Conservation (phyloP, 2,797 vertebrate genomes). For the Crenuchus spilurus region DNA sequence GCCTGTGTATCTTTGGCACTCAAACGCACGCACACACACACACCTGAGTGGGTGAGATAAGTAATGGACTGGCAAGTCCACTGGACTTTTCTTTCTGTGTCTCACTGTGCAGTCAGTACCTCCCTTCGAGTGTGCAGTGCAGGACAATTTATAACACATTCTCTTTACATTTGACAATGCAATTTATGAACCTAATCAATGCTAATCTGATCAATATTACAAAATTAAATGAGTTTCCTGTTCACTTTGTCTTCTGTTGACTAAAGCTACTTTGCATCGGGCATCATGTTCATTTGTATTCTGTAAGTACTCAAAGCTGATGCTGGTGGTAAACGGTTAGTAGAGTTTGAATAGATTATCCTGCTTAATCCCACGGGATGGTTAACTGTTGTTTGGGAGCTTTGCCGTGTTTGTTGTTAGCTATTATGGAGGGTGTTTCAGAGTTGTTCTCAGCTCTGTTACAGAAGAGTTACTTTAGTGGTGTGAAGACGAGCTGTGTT, state of each 20-base stretch:
- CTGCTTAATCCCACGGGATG: too few species aligned
- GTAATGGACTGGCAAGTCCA: slow-evolving; percentile 30
- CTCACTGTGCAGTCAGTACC: not conserved
- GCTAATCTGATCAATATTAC: not conserved
- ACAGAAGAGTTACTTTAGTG: not conserved
- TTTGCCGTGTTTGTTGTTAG: not conserved
- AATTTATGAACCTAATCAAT: not conserved
- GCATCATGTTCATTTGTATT: too few species aligned
- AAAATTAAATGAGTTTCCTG: not conserved
- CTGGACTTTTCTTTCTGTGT: not conserved
- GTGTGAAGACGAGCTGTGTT: not conserved
- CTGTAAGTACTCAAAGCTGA: too few species aligned
- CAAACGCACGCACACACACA: too few species aligned
- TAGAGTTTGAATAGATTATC: too few species aligned
- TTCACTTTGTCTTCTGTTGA: not conserved
- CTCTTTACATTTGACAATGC: not conserved
- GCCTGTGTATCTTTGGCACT: slow-evolving; percentile 50
- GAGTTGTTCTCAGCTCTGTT: not conserved
- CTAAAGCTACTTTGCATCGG: too few species aligned
- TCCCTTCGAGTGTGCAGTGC: not conserved
- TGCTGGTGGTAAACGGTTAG: too few species aligned
- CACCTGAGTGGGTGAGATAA: not conserved
- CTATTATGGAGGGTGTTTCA: not conserved
- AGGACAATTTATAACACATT: not conserved
- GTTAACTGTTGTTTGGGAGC: not conserved